Conservation (phyloP, 2,888 invertebrate species). For the Chrysotoxum bicinctum region DNA sequence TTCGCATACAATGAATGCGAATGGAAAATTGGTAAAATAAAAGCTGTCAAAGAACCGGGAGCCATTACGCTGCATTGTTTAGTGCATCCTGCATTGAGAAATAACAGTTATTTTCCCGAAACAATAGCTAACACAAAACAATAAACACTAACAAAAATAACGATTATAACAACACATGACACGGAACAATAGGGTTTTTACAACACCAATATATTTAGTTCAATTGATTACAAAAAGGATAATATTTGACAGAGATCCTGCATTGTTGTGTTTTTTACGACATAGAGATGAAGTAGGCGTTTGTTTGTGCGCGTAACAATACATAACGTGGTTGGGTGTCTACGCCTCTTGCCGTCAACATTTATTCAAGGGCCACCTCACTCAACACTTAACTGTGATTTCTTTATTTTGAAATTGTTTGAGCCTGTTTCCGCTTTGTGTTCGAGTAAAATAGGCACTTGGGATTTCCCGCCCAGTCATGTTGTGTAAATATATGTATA, state of each 20-base stretch:
- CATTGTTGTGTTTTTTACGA: conserved; percentile 22
- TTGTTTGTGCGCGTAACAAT: not conserved
- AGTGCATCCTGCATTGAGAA: not conserved
- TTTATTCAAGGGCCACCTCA: conserved; percentile 21
- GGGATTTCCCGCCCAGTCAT: conserved; percentile 16
- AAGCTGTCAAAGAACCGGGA: conserved; percentile 25
- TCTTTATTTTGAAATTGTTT: conserved; percentile 55
- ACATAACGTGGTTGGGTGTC: not conserved
- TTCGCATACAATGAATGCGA: not conserved
- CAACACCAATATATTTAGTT: conserved; percentile 46
- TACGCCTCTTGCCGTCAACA: conserved; percentile 7
- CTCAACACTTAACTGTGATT: conserved; percentile 35
- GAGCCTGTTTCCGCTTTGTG: conserved; percentile 48
- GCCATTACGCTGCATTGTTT: conserved; percentile 52
- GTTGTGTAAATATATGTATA: conserved; percentile 12
- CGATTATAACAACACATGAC: conserved; percentile 41
- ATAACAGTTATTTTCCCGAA: conserved; percentile 43
- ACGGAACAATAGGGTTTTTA: conserved; percentile 40
- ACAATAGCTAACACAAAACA: conserved; percentile 41
- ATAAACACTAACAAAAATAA: conserved; percentile 30
- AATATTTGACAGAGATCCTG: conserved; percentile 63
- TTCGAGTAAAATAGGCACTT: conserved; percentile 38
- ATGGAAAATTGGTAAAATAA: not conserved
- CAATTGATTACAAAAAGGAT: conserved; percentile 61
- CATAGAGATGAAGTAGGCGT: conserved; percentile 6